These are phyloP conservation scores for Ascidia mentula DNA, from an alignment of 23 tunicate genomes.

Conservation along the genomic window DNA sequence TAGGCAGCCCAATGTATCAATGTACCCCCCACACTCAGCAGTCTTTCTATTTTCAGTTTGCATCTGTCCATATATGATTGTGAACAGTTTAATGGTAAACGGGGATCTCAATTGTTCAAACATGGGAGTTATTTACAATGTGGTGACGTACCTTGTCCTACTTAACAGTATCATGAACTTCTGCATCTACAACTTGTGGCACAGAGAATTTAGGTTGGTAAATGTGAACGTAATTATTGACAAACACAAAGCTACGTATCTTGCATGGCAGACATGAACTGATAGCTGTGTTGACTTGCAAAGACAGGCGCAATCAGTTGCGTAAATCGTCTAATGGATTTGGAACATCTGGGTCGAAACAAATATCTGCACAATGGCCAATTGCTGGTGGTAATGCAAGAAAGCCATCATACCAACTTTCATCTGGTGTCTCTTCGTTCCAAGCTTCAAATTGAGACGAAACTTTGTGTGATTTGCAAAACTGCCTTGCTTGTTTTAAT, in stretches of 20 bases:
- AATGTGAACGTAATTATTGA: background rate
- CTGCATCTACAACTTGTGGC: conserved; percentile 81
- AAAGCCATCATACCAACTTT: background rate
- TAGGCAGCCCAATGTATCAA: no score
- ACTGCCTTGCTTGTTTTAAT: no score
- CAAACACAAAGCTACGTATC: background rate
- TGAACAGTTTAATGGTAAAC: conserved; percentile 26
- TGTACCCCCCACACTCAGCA: no score
- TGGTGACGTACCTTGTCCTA: conserved; percentile 54
- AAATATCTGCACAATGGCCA: background rate
- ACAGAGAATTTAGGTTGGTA: conserved; percentile 64
- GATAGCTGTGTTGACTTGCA: background rate
- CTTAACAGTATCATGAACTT: conserved; percentile 76
- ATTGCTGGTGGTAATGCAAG: background rate
- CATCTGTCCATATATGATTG: conserved; percentile 56
- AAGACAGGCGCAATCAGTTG: background rate
- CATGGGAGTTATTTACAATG: conserved; percentile 34
- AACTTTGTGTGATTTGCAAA: no score
- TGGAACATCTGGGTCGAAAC: background rate
- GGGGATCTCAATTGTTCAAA: conserved; percentile 29
- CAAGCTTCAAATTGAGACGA: background rate
- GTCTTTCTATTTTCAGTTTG: conserved; percentile 50
- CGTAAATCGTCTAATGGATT: background rate
- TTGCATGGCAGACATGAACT: background rate
- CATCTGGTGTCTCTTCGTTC: background rate